Conservation (phyloP, 1,140 invertebrate species). For the Lordiphosa stackelbergi region DNA sequence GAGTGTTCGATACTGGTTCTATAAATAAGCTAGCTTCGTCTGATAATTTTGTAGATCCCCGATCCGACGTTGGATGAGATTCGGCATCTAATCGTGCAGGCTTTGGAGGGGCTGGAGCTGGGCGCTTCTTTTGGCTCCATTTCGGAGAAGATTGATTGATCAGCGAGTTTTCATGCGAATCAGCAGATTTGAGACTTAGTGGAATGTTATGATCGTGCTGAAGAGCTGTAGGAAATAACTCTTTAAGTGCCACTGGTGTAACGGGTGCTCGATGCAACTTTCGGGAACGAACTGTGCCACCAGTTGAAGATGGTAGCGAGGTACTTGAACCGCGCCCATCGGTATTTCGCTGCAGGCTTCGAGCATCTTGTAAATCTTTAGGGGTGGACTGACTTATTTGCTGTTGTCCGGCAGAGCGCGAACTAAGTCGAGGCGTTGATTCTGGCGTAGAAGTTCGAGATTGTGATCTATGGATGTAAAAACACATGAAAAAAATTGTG, state of each 20-base stretch:
- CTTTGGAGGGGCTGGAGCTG: constrained; percentile 83
- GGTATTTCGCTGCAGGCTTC: constrained; percentile 33
- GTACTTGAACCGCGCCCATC: constrained; percentile 49
- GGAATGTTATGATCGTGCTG: constrained; percentile 59
- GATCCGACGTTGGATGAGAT: background rate
- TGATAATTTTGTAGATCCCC: constrained; percentile 30
- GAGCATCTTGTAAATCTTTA: background rate
- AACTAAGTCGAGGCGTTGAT: constrained; percentile 51
- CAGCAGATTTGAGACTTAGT: background rate
- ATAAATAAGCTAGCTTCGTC: constrained; percentile 47
- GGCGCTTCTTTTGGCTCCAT: constrained; percentile 81
- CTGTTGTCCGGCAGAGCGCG: background rate
- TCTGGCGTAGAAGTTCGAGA: constrained; percentile 76
- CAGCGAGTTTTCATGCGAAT: background rate
- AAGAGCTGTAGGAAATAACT: constrained; percentile 10
- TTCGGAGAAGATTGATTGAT: constrained; percentile 72
- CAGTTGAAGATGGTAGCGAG: constrained; percentile 47
- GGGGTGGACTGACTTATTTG: too few species aligned
- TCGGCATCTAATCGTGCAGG: constrained; percentile 29
- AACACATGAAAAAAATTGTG: background rate
- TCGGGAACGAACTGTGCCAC: constrained; percentile 65
- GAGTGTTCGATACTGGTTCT: constrained; percentile 29
- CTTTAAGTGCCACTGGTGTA: constrained; percentile 50
- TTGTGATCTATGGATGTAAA: constrained; percentile 36
- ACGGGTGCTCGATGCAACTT: constrained; percentile 75